Evolutionary conservation across 2,888 invertebrate species (phyloP), one percentile per base, ranked within the genome.

Genomic region (Argyra leucocephala): DNA sequence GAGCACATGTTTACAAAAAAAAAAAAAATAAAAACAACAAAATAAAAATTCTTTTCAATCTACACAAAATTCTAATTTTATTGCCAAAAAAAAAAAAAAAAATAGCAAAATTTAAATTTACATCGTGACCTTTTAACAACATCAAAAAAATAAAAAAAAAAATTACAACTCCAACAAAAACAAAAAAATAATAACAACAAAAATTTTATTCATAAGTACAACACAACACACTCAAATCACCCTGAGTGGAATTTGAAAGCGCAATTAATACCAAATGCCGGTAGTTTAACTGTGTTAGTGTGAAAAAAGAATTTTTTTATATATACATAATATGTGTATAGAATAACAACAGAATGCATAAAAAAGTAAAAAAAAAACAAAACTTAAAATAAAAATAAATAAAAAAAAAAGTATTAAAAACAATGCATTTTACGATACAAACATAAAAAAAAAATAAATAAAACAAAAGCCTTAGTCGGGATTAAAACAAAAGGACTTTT

Each of bases 241-340:
- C 48, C 48, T 48, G 48, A 48, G 48, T 48, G 48, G 48, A 48
- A 31, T 31, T 48, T 48, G 48, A 48, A 48, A 48, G 48, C 48
- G 18, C 48, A 48, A 48, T 48, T 48, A 48, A 48, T 48, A 48
- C 48, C 48, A 48, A 48, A 48, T 48, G 48, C 48, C 10, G 48
- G n/a, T 48, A 12, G 48, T 48, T 48, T 48, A 48, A 15, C 15
- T 48, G 48, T 48, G 18, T 48, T 15, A 48, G 48, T 48, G 37
- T 15, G 48, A 5, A n/a, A 48, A 48, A 12, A 12, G 15, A 5
- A 10, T 31, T 5, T 48, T 48, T 18, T 48, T 18, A 37, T 37
- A 37, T 26, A 31, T 31, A 10, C 12, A 6, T 10, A 31, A 12
- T n/a, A n/a, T n/a, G n/a, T n/a, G n/a, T n/a, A n/a, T 31, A 31